Conservation (phyloP, 2,888 invertebrate species). For the Drosophila picticornis region DNA sequence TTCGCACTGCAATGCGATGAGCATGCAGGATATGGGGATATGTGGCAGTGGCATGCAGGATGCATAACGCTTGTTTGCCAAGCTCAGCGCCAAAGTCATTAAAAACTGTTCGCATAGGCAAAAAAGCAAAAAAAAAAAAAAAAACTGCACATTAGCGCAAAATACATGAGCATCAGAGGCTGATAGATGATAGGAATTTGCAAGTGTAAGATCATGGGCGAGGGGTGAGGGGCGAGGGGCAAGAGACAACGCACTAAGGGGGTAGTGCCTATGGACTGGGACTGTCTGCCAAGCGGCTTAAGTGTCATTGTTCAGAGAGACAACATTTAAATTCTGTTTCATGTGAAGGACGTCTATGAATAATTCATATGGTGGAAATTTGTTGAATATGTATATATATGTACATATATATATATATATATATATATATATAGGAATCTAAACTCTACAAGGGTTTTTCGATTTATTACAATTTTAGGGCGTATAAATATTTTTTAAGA, state of each 20-base stretch:
- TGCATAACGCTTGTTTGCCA: slow-evolving; percentile 73
- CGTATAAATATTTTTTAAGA: neutral
- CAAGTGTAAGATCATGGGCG: slow-evolving; percentile 12
- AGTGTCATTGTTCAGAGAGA: slow-evolving; percentile 73
- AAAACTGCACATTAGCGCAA: slow-evolving; percentile 76
- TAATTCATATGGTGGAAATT: slow-evolving; percentile 63
- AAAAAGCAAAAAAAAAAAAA: slow-evolving; percentile 39
- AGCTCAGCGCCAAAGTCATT: slow-evolving; percentile 78
- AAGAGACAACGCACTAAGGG: neutral
- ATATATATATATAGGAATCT: slow-evolving; percentile 1
- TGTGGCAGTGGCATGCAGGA: slow-evolving; percentile 46
- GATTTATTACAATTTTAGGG: neutral
- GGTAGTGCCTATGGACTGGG: slow-evolving; percentile 31
- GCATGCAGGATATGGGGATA: slow-evolving; percentile 50
- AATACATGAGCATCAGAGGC: slow-evolving; percentile 60
- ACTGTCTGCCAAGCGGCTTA: slow-evolving; percentile 74
- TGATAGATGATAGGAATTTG: slow-evolving; percentile 51
- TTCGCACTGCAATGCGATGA: slow-evolving; percentile 25
- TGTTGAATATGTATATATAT: slow-evolving; percentile 21
- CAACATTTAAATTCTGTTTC: slow-evolving; percentile 72
- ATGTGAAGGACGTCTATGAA: slow-evolving; percentile 58
- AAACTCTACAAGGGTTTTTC: neutral
- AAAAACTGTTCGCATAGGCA: slow-evolving; percentile 80
- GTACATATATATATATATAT: neutral
- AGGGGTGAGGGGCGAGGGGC: neutral